Evolutionary conservation across 2,113 vertebrate genomes (phyloP), one percentile per base, ranked within the genome.

Genomic region (Colius striatus): DNA sequence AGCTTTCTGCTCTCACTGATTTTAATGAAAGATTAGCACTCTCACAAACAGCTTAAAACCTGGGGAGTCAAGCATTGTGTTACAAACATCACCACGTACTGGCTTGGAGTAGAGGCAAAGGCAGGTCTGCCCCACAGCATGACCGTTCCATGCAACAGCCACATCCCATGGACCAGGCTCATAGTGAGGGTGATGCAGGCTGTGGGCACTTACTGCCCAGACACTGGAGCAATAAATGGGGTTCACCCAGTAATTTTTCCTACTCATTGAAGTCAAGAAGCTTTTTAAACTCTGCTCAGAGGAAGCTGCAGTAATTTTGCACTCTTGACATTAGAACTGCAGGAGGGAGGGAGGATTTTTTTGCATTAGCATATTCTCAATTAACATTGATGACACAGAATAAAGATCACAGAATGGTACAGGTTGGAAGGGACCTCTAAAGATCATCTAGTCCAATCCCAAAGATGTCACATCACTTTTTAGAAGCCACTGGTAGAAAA

Each of bases 101-200:
- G 61, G 48, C 61, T 62, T 61, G 51, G 67, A 76, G 76, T 68
- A 86, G 53, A 45, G 23, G 51, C 81, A 66, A 30, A 23, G 53
- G n/a, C 27, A n/a, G 36, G 2, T 68, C 29, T 48, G 29, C 16
- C 21, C 38, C 67, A 20, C 0, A 0, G 21, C 5, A 4, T 12
- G 26, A 1, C 25, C n/a, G 16, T 18, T 76, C 65, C 65, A 41
- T 4, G 11, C 21, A 22, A 36, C 16, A 55, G 54, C 68, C 0
- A 0, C 48, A 34, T 54, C 54, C 27, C 18, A 32, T 43, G 77
- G 57, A 67, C 34, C 19, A 51, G 22, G 19, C 51, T 38, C 34
- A 27, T 48, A 29, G 54, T 1, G 0, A 81, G 34, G 34, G 45
- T 23, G n/a, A 30, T 4, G 4, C 60, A 74, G 47, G 58, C 75